Evolutionary conservation across 2,797 vertebrate genomes (phyloP).

Genomic region (Staurois parvus): DNA sequence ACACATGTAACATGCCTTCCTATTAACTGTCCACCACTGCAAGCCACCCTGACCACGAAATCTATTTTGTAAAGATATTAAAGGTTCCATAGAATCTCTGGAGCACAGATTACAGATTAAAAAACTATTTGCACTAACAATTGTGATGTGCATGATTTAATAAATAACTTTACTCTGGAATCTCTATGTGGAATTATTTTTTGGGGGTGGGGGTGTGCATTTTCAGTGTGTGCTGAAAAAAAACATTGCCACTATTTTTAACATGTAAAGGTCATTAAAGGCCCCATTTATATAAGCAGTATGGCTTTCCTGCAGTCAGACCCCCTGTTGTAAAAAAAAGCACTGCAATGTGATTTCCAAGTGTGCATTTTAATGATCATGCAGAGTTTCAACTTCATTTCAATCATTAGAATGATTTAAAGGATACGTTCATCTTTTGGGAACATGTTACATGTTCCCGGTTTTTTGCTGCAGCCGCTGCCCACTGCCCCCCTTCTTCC

Average conservation of each 20-base stretch:
- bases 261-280: background rate
- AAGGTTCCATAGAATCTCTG: constrained; percentile 86
- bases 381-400: too few relatives aligned
- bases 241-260: background rate
- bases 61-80: constrained; percentile 92
- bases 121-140: constrained; percentile 91
- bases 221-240: background rate
- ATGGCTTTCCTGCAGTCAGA: too few relatives aligned
- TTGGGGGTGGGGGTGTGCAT: background rate
- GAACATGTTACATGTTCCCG: too few relatives aligned
- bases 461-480: too few relatives aligned
- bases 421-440: too few relatives aligned
- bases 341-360: too few relatives aligned
- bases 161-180: constrained; percentile 88
- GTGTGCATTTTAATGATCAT: too few relatives aligned
- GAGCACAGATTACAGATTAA: constrained; percentile 83
- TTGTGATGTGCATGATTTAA: constrained; percentile 93
- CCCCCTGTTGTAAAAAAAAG: too few relatives aligned
- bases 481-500: too few relatives aligned
- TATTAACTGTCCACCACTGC: constrained; percentile 77
- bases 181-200: constrained; percentile 78
- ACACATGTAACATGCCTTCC: constrained; percentile 70
- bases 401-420: too few relatives aligned
- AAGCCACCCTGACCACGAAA: constrained; percentile 81
- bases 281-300: background rate